Conservation (phyloP, 2,797 vertebrate genomes). For the Pantherophis alleghaniensis region DNA sequence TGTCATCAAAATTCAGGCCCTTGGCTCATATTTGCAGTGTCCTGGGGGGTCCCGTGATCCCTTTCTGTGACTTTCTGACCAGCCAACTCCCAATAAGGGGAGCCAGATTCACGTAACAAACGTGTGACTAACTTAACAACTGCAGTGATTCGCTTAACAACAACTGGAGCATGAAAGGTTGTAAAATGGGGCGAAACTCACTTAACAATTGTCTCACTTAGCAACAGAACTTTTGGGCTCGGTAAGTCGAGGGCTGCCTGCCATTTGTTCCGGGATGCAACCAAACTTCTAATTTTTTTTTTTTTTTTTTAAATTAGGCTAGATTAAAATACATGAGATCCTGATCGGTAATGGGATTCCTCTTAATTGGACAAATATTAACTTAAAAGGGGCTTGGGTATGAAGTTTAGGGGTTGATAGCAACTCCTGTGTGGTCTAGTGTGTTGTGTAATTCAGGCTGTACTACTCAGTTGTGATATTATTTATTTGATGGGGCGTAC, state of each 20-base stretch:
- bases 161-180: neutral
- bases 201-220: neutral
- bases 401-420: neutral
- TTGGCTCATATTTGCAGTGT: neutral
- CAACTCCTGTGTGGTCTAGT: neutral
- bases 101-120: neutral
- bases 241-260: neutral
- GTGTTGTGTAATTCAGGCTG: neutral
- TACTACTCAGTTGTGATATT: neutral
- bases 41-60: neutral
- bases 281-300: neutral
- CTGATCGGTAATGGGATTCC: neutral
- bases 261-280: neutral
- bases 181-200: neutral
- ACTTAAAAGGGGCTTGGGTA: neutral
- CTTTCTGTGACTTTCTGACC: neutral
- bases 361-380: neutral
- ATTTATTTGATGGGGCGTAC: neutral
- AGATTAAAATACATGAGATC: neutral
- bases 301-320: neutral
- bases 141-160: neutral
- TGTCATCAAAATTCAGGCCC: neutral
- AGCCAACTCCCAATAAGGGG: neutral
- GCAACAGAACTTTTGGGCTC: neutral
- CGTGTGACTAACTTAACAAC: neutral